Base-by-base conservation (phyloP, 2,888 invertebrate genomes). In the Agelastica alni region DNA sequence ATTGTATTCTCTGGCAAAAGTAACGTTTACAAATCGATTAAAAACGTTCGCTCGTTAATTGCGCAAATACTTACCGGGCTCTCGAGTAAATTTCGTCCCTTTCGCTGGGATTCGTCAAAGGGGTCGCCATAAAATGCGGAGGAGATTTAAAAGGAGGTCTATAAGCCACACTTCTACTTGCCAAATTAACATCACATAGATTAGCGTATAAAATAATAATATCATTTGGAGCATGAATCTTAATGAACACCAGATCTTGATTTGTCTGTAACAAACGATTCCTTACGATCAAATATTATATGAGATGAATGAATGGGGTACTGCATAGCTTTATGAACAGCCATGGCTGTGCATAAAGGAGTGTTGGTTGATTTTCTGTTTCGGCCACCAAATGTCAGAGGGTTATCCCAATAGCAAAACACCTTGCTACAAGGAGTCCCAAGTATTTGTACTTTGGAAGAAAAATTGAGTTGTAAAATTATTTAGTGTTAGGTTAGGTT, bases 151-250 rank as follows among this genome's bases (percentile, higher is more conserved):
- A 18, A 46, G 43, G 43, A 4, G 66, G 56, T 45, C 64, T 51
- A 45, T 60, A 62, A 17, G 62, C 57, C 17, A 53, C 51, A 53
- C 36, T 61, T 55, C 62, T 61, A 57, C 54, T 69, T 26, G 63
- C 59, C 49, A 71, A 49, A 37, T 66, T 63, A 17, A 74, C 63
- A 44, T 65, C 59, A 18, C 64, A 67, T 31, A 66, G 34, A 16
- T 63, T 59, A 17, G 70, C 67, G 51, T 64, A 68, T 32, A 62
- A 51, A 7, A 55, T 3, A 16, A 73, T 45, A 32, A 69, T 47
- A 3, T 61, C 13, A 6, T 70, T 64, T 4, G 75, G 68, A 1
- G 71, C 75, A 54, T 76, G 74, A 18, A 63, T 48, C 39, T 66
- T 66, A 5, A 75, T 55, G 54, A 74, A 77, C 4, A 70, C 51